Base-by-base conservation (phyloP, 2,113 vertebrate genomes). In the Gallinago undulata region DNA sequence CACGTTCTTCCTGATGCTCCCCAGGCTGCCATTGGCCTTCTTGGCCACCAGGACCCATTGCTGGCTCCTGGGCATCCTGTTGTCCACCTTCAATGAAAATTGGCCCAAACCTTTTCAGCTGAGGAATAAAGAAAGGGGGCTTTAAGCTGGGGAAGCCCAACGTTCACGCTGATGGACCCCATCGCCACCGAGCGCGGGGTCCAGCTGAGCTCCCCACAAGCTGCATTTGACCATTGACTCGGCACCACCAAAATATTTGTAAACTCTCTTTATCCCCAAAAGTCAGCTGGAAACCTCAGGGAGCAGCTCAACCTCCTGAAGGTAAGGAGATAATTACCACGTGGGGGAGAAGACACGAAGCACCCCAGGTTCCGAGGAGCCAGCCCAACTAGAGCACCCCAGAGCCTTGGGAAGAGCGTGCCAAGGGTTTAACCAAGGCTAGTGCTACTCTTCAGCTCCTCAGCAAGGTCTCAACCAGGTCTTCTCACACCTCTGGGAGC, bases 401-500 rank as follows among this genome's bases (percentile, higher is more conserved):
- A 79, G 84, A 25, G 28, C 28, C 10, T 27, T 37, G 62, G 57
- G 93, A 55, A 59, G 84, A 68, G 41, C 27, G 25, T 50, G 60
- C 63, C 93, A 89, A 93, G 31, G 63, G 67, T 68, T 88, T 93
- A 76, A 94, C 73, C 64, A 72, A 91, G 57, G 81, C 64, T 73
- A 74, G 59, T 88, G 59, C 74, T 87, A 56, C 39, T 11, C 21
- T 76, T 64, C 33, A 59, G 75, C 45, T 84, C 47, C 12, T 79
- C 48, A 94, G 74, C 79, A 79, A 93, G 66, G 92, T 90, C 90
- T 94, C 50, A 82, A 28, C 47, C 67, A 90, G 76, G 68, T 86
- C 79, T 79, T 93, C 75, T 47, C 84, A 53, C 68, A 56, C 37
- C 94, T 90, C 83, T 70, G 75, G 93, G 60, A 94, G 89, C 76